A percentile compares a stretch with the other conserved stretches of the same genome.
Conservation (phyloP, 2,888 invertebrate genomes). For the Tenthredo notha region DNA sequence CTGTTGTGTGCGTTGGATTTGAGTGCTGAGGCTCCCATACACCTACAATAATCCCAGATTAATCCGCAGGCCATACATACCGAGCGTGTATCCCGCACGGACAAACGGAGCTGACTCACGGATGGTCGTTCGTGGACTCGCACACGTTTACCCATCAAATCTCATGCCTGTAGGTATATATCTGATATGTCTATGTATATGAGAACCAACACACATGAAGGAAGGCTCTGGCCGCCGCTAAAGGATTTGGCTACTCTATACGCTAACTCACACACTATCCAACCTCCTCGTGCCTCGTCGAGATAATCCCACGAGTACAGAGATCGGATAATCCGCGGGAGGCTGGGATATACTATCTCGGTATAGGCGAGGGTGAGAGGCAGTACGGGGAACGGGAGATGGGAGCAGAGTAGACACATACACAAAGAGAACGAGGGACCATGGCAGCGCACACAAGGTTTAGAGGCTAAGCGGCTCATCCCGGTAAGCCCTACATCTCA, state of each 20-base stretch:
- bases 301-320: slow-evolving; percentile 77
- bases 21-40: slow-evolving; percentile 67
- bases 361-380: slow-evolving; percentile 41
- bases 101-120: slow-evolving; percentile 48
- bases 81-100: slow-evolving; percentile 40
- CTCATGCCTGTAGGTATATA: slow-evolving; percentile 8
- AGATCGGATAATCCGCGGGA: slow-evolving; percentile 74
- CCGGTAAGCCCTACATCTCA: slow-evolving; percentile 75
- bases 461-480: slow-evolving; percentile 78
- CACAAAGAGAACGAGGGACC: slow-evolving; percentile 59
- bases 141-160: slow-evolving; percentile 64
- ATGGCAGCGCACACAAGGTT: slow-evolving; percentile 74
- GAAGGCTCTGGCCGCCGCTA: slow-evolving; percentile 63
- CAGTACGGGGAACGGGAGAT: slow-evolving; percentile 22
- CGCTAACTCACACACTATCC: slow-evolving; percentile 58
- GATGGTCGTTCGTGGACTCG: slow-evolving; percentile 46
- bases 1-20: slow-evolving; percentile 77
- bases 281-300: slow-evolving; percentile 63
- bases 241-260: slow-evolving; percentile 72
- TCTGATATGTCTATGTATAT: slow-evolving; percentile 44
- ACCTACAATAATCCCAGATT: slow-evolving; percentile 75
- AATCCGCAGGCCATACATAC: slow-evolving; percentile 70
- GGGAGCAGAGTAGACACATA: slow-evolving; percentile 38
- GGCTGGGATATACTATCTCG: slow-evolving; percentile 50
- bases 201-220: slow-evolving; percentile 42